Evolutionary conservation across 2,888 invertebrate species (phyloP).

Genomic region (Rutpela maculata): DNA sequence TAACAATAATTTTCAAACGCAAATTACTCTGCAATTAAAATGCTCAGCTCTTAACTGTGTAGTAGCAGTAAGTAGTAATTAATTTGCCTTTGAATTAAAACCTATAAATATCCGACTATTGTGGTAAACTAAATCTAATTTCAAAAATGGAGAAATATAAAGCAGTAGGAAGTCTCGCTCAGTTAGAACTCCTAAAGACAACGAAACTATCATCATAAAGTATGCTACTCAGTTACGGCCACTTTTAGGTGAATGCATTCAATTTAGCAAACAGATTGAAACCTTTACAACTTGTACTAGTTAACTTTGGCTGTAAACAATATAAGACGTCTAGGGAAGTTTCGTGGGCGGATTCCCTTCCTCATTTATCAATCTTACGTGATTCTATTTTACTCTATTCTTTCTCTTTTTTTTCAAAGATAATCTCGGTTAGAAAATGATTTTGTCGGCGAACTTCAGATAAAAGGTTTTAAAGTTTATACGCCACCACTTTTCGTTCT

Average conservation of each 20-base stretch:
- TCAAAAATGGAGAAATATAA: background rate
- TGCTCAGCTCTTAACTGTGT: no score
- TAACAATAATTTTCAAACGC: no score
- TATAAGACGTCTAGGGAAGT: slow-evolving; percentile 46
- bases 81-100: no score
- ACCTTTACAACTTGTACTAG: slow-evolving; percentile 42
- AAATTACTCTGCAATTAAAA: no score
- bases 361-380: slow-evolving; percentile 39
- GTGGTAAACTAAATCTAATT: background rate
- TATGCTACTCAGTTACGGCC: slow-evolving; percentile 7
- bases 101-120: no score
- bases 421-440: slow-evolving; percentile 41
- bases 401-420: slow-evolving; percentile 31
- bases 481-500: slow-evolving; percentile 14
- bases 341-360: slow-evolving; percentile 37
- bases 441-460: slow-evolving; percentile 38
- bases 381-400: slow-evolving; percentile 32
- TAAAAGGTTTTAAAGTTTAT: slow-evolving; percentile 43
- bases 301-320: slow-evolving; percentile 51
- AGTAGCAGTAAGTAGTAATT: no score
- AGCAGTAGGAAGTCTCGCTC: background rate
- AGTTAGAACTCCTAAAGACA: background rate
- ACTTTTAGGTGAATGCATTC: slow-evolving; percentile 27
- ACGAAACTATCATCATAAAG: background rate
- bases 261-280: slow-evolving; percentile 24